A percentile compares a stretch with the other conserved stretches of the same genome.
phyloP scores from a whole-genome alignment of 2,113 vertebrate genomes.

The Hippolais icterina region DNA sequence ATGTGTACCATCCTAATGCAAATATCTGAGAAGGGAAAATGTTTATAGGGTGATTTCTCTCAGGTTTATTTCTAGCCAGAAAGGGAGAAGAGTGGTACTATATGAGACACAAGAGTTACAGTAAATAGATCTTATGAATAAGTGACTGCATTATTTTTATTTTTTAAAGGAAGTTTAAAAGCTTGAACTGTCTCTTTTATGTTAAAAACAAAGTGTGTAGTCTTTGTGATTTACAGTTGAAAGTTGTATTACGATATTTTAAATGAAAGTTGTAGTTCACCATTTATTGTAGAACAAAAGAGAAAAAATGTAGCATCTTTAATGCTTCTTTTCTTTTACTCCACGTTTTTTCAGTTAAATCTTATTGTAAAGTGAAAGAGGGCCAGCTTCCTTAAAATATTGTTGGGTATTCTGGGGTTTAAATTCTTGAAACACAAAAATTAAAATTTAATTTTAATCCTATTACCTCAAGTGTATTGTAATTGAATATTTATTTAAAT shows the following conservation, averaged over 20 bases:
- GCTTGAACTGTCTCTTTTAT: neutral
- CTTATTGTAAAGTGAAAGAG: neutral
- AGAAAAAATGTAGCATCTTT: neutral
- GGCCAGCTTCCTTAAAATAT: neutral
- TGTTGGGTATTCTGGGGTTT: neutral
- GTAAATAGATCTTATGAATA: neutral
- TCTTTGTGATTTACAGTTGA: neutral
- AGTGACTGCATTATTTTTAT: neutral
- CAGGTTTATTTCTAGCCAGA: neutral
- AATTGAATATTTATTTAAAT: neutral
- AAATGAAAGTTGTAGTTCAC: neutral
- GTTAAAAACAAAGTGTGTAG: neutral
- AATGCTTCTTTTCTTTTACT: neutral
- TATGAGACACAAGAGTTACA: neutral
- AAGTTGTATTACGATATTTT: neutral
- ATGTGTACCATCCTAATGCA: neutral
- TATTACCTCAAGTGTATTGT: neutral
- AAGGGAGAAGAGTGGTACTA: neutral
- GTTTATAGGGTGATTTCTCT: neutral
- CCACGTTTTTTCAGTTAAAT: neutral
- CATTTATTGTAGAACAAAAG: neutral
- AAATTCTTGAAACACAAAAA: neutral
- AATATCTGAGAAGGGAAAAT: neutral
- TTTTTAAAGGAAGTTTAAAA: neutral
- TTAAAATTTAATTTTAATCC: neutral